Base-by-base conservation (phyloP, 2,797 vertebrate genomes). In the Lepus oiostolus region DNA sequence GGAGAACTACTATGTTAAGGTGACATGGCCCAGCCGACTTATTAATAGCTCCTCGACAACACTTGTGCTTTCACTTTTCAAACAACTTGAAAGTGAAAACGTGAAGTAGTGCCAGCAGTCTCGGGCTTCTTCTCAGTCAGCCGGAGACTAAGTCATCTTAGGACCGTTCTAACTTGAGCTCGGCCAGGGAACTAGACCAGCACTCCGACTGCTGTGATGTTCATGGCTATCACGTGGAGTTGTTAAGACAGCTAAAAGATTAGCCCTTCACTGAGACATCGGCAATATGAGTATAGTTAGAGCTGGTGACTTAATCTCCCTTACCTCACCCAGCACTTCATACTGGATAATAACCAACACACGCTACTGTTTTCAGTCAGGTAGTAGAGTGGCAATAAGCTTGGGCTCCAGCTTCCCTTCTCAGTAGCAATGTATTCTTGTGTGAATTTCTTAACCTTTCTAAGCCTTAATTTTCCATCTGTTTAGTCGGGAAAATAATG, bases 81-180 rank as follows among this genome's bases (percentile, higher is more conserved):
- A 86, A 80, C 70, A 86, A 54, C 42, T 16, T 75, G 84, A 95
- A 91, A 92, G 85, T 42, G 89, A 95, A 91, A 96, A 75, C 65
- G 54, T 67, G 30, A 38, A 28, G 35, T 50, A 54, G 54, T 21
- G 17, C 24, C 70, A 54, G 70, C 88, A 75, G 58, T 63, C 50
- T 86, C 42, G 54, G 65, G 50, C 63, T 42, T 28, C 62, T 21
- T 72, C 30, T 52, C 54, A 47, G 8, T 21, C 1, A 4, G 35
- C 42, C 24, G 35, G 28, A 17, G 19, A 42, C 75, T 68, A 54
- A 54, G 24, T 47, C n/a, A 62, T 72, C 71, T 85, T 86, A 72
- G 38, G 70, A 52, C 2, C 54, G 8, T 11, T 62, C 26, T 30
- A 32, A 10, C 32, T 62, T 82, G 17, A 35, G 71, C 10, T 9